Evolutionary conservation across 35 echinoderm and acorn worm genomes (phyloP), one percentile per base, ranked within the genome.

Genomic region (Chiridota heheva): DNA sequence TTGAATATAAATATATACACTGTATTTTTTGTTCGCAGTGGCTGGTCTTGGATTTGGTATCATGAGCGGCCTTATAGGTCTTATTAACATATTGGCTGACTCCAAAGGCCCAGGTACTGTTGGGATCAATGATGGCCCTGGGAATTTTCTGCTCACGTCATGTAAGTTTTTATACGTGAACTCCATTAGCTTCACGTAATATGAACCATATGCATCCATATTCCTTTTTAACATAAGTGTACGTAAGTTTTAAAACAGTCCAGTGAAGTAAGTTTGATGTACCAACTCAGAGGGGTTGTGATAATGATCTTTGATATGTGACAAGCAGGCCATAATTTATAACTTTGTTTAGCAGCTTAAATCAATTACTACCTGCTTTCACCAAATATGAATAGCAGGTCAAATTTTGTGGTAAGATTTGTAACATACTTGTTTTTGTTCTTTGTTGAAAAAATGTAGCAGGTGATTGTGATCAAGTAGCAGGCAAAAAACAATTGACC

Each of bases 41-140:
- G 89, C 95, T 70, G 95, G 95, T 64, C 76, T 98, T 67, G 95
- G 95, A 7, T 98, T 98, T 81, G 95, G 95, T 25, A 8, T 84
- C 33, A 98, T 98, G 95, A 98, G 89, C 86, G 95, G 89, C 3
- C 42, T 88, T 5, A 88, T 98, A 34, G 65, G 81, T 35, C 86
- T 91, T 46, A 85, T 91, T 59, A 98, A 98, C 53, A 81, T 98
- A 4, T 39, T 98, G 36, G 95, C 90, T 33, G 95, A 98, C 47
- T 87, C 88, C 65, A 91, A 81, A 36, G 95, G 95, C 16, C 95
- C 95, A 7, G 95, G 95, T 22, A 91, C 95, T 2, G 95, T 98
- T 60, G 95, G 95, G 5, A 83, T 98, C 59, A 45, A n/a, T 2
- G 46, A 82, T 42, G 89, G 47, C 4, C 73, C 62, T 36, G 53